Evolutionary conservation across 2,797 vertebrate species (phyloP).

Genomic region (Amphiprion clarkii): DNA sequence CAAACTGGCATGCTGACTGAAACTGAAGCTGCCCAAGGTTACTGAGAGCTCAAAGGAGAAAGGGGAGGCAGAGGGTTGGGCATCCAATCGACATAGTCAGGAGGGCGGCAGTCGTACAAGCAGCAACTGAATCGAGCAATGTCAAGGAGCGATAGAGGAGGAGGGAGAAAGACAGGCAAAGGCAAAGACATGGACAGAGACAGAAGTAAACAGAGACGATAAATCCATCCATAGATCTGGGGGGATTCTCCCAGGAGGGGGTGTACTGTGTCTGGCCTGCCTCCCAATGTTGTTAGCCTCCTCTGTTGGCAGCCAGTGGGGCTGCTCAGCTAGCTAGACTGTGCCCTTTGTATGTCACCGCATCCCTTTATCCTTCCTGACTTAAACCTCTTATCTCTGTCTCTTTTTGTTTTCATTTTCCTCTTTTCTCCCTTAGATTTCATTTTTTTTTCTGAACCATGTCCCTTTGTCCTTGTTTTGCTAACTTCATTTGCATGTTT

Average conservation of each 20-base stretch:
- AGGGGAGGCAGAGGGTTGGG: slow-evolving; percentile 6
- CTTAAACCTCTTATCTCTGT: neutral
- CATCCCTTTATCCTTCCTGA: slow-evolving; percentile 8
- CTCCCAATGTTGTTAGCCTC: slow-evolving; percentile 29
- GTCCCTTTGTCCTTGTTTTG: neutral
- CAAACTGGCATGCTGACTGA: slow-evolving; percentile 21
- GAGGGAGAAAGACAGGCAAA: slow-evolving; percentile 4
- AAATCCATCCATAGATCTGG: slow-evolving; percentile 63
- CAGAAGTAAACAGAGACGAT: slow-evolving; percentile 54
- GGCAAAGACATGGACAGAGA: slow-evolving; percentile 31
- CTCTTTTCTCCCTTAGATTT: neutral
- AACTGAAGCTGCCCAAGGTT: slow-evolving; percentile 26
- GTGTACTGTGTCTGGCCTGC: slow-evolving; percentile 27
- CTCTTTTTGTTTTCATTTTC: neutral
- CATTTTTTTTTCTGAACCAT: neutral
- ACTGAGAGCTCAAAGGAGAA: slow-evolving; percentile 13
- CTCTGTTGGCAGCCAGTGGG: slow-evolving; percentile 45
- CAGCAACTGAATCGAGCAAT: slow-evolving; percentile 46
- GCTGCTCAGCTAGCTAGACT: slow-evolving; percentile 33
- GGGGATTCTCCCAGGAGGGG: slow-evolving; percentile 43
- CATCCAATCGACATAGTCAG: slow-evolving; percentile 20
- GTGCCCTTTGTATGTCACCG: slow-evolving; percentile 28
- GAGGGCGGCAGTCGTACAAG: slow-evolving; percentile 11
- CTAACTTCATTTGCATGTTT: slow-evolving; percentile 13
- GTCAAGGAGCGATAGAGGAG: slow-evolving; percentile 13